Base-by-base conservation (phyloP, 2,888 invertebrate species). In the Pyrrhia umbra region DNA sequence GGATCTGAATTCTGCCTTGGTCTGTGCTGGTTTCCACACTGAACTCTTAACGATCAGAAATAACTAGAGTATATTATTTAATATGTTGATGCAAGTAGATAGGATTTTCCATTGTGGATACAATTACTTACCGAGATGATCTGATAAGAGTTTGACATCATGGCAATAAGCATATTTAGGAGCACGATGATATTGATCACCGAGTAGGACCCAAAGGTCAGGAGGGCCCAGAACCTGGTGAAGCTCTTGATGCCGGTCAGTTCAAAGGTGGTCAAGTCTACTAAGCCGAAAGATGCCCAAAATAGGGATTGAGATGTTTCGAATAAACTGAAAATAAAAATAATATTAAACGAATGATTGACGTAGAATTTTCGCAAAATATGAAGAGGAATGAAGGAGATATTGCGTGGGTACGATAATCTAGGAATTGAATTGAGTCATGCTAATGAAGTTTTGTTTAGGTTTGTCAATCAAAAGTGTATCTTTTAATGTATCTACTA, bases 91-190 rank as follows among this genome's bases (percentile, higher is more conserved):
- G n/a, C n/a, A n/a, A n/a, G n/a, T n/a, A n/a, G n/a, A n/a, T n/a
- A n/a, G n/a, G n/a, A n/a, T n/a, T n/a, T 27, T 10, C 27, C 0
- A 2, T 27, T 27, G 10, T 5, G 10, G 2, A 8, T 9, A 23
- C 1, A 0, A 10, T 1, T 2, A 95, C 96, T 96, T 95, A 98
- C 98, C 83, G 98, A 99, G 84, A 99, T 99, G 70, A 98, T 98
- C 94, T 99, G 99, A 92, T 99, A 99, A 0, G 99, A 99, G 91
- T 98, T 99, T 66, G 98, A 99, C 99, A 99, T 99, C 99, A 99
- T 99, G 85, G 99, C 99, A 88, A 99, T 99, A 40, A 99, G 96
- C 97, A 99, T 98, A 93, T 99, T 99, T 70, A 99, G 96, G 23
- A 99, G 96, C 0, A 99, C 99, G 81, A 99, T 98, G 74, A 99